These are phyloP conservation scores for Poecilia latipinna DNA, from an alignment of 2,113 vertebrate genomes.

Conservation along the genomic window DNA sequence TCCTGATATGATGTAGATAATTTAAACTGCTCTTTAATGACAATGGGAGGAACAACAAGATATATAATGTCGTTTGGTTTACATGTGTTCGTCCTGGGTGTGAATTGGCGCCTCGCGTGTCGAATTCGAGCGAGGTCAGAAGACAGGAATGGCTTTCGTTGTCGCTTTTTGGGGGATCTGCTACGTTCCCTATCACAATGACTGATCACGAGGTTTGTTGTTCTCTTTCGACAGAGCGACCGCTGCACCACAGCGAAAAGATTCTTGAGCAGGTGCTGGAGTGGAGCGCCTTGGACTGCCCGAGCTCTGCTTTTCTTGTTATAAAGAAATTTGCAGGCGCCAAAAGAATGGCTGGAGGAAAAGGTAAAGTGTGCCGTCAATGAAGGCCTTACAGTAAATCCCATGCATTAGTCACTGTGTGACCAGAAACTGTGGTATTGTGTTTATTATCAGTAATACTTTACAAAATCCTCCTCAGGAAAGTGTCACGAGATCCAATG, in stretches of 20 bases:
- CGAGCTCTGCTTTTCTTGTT: slow-evolving; percentile 89
- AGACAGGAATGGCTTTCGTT: neutral
- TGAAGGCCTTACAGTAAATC: neutral
- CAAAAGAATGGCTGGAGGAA: slow-evolving; percentile 62
- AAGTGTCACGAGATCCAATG: too few species aligned
- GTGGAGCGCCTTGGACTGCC: slow-evolving; percentile 89
- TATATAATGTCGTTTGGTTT: slow-evolving; percentile 40
- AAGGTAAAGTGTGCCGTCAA: slow-evolving; percentile 72
- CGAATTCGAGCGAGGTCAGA: slow-evolving; percentile 23
- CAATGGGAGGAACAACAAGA: slow-evolving; percentile 64
- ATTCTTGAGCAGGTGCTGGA: slow-evolving; percentile 92
- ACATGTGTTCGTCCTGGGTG: slow-evolving; percentile 37
- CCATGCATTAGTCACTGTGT: neutral
- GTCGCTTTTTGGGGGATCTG: neutral
- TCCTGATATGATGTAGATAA: slow-evolving; percentile 80
- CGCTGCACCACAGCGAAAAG: slow-evolving; percentile 92
- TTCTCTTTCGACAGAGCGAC: slow-evolving; percentile 83
- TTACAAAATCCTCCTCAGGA: neutral
- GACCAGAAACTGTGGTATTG: neutral
- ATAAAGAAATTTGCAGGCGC: slow-evolving; percentile 85
- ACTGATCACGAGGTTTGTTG: neutral
- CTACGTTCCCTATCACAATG: neutral
- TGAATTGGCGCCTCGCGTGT: slow-evolving; percentile 35
- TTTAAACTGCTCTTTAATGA: slow-evolving; percentile 73
- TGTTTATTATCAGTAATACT: neutral